These are phyloP conservation scores for Calephelis virginiensis DNA, from an alignment of 1,140 invertebrate genomes.

Conservation along the genomic window DNA sequence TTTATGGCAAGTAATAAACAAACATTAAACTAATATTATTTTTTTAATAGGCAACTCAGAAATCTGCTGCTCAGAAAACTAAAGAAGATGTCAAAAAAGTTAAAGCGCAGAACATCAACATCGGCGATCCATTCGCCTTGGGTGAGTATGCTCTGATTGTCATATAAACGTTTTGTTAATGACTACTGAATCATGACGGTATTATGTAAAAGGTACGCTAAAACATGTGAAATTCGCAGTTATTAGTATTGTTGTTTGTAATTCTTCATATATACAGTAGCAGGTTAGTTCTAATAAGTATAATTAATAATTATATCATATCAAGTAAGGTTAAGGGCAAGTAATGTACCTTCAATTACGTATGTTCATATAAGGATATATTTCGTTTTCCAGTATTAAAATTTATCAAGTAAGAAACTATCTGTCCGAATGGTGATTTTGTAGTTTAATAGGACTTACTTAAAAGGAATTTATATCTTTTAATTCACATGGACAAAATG, in stretches of 20 bases:
- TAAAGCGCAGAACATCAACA: constrained; percentile 79
- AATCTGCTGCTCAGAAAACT: constrained; percentile 89
- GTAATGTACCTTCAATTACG: too few relatives aligned
- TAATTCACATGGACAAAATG: too few relatives aligned
- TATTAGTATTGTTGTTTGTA: constrained; percentile 1
- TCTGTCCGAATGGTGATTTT: too few relatives aligned
- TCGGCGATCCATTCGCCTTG: constrained; percentile 71
- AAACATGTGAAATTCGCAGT: not conserved
- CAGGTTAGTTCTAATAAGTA: not conserved
- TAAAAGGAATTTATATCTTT: too few relatives aligned
- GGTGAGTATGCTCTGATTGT: constrained; percentile 39
- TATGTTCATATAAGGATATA: too few relatives aligned
- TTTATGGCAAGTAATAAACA: too few relatives aligned
- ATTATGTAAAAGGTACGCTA: constrained; percentile 1
- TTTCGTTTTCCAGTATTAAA: too few relatives aligned
- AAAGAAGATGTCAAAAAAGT: constrained; percentile 87
- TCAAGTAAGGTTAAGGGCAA: too few relatives aligned
- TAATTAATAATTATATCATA: too few relatives aligned
- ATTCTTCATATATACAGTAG: not conserved
- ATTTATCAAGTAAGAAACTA: too few relatives aligned
- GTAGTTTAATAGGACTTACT: too few relatives aligned
- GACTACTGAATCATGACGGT: constrained; percentile 9
- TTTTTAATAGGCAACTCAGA: constrained; percentile 81
- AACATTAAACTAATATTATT: too few relatives aligned
- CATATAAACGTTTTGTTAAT: constrained; percentile 1